These are phyloP conservation scores for Dasyurus viverrinus DNA, from an alignment of 2,113 vertebrate species.

Conservation along the genomic window DNA sequence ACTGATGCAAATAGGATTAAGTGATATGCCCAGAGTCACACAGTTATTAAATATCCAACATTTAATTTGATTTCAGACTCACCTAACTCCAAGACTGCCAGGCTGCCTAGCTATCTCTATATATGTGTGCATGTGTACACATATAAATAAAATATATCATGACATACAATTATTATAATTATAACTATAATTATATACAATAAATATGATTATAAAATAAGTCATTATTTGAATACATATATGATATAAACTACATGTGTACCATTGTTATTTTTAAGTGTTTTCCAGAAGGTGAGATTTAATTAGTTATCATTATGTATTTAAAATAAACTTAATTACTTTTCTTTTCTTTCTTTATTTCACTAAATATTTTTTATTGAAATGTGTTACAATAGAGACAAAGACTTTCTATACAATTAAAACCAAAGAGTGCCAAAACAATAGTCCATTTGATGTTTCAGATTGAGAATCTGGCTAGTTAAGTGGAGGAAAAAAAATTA, in stretches of 20 bases:
- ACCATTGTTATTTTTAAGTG: background rate
- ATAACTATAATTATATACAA: too few species aligned
- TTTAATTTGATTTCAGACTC: too few species aligned
- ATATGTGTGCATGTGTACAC: too few species aligned
- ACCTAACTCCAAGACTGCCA: too few species aligned
- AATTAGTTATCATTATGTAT: background rate
- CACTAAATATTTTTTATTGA: background rate
- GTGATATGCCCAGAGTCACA: background rate
- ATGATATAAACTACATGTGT: background rate
- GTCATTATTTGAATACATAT: background rate
- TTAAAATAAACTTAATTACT: background rate
- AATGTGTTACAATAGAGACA: background rate
- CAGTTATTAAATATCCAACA: background rate
- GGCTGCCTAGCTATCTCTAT: too few species aligned
- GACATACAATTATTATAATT: too few species aligned
- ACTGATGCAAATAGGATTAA: background rate
- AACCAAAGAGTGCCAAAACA: background rate
- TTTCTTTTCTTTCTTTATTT: background rate
- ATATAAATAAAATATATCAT: too few species aligned
- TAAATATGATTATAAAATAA: background rate
- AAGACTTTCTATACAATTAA: background rate
- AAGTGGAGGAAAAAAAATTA: constrained; percentile 9
- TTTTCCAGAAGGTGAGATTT: background rate
- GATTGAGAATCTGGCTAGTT: background rate
- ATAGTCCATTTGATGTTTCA: background rate